Conservation (phyloP, 1,140 invertebrate genomes). For the Brachionus sp. region DNA sequence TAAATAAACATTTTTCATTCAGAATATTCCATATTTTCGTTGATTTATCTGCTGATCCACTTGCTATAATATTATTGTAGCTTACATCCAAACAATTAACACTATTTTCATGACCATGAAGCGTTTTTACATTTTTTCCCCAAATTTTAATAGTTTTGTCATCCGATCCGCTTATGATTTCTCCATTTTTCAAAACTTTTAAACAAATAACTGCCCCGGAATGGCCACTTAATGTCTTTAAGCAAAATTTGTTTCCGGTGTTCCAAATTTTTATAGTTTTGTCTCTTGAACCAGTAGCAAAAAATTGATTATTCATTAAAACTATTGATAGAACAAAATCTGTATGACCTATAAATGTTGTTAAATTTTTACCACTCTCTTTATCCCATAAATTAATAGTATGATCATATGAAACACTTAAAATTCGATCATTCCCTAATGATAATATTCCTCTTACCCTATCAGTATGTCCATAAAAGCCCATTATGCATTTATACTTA, state of each 20-base stretch:
- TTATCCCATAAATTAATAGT: background rate
- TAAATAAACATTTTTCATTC: background rate
- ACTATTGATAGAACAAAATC: background rate
- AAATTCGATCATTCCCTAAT: background rate
- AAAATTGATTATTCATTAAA: slow-evolving; percentile 10
- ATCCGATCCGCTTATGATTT: background rate
- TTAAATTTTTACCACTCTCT: background rate
- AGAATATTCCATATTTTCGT: background rate
- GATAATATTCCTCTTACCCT: background rate
- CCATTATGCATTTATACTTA: background rate
- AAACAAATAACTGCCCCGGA: background rate
- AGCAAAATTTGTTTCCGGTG: background rate
- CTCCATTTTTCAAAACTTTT: background rate
- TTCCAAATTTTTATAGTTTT: slow-evolving; percentile 32
- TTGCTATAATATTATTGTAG: background rate
- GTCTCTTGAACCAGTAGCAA: background rate
- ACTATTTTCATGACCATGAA: background rate
- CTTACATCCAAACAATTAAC: background rate
- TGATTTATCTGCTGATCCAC: background rate
- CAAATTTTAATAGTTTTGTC: slow-evolving; percentile 16
- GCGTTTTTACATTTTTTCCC: background rate
- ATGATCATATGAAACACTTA: background rate
- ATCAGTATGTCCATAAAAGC: background rate
- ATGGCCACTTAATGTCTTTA: background rate
- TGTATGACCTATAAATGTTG: slow-evolving; percentile 21